These are phyloP conservation scores for Boloria selene DNA, from an alignment of 2,888 invertebrate species.

Conservation along the genomic window DNA sequence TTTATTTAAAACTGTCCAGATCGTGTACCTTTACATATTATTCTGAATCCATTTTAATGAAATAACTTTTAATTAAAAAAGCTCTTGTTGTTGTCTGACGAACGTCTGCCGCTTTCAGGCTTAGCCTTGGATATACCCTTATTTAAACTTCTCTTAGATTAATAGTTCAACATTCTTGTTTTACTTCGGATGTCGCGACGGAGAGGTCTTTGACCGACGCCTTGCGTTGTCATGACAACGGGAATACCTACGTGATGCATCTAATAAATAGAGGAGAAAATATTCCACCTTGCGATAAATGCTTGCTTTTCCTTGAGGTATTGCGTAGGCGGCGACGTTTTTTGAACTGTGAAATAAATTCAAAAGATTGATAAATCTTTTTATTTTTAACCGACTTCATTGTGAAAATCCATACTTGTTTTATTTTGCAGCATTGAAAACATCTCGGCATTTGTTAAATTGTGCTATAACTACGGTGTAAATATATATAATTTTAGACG, in stretches of 20 bases:
- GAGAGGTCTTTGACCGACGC: conserved; percentile 75
- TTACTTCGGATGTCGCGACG: conserved; percentile 69
- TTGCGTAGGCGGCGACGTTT: neutral
- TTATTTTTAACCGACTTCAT: too few species aligned
- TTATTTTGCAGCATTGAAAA: too few species aligned
- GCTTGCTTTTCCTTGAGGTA: neutral
- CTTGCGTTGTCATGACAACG: conserved; percentile 68
- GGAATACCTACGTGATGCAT: conserved; percentile 55
- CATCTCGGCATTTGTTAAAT: too few species aligned
- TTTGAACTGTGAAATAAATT: too few species aligned
- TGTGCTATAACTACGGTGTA: too few species aligned
- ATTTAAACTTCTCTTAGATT: conserved; percentile 60
- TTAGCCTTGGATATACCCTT: conserved; percentile 52
- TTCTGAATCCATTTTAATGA: neutral
- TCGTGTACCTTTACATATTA: neutral
- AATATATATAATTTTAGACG: too few species aligned
- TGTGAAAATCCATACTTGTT: too few species aligned
- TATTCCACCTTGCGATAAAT: conserved; percentile 7
- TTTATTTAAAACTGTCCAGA: neutral
- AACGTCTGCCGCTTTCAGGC: conserved; percentile 41
- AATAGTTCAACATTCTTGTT: conserved; percentile 68
- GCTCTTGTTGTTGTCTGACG: conserved; percentile 3
- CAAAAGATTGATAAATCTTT: too few species aligned
- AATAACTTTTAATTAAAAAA: neutral
- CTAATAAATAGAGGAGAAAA: conserved; percentile 27